Evolutionary conservation across 2,888 invertebrate genomes (phyloP), one percentile per base, ranked within the genome.

Genomic region (Syritta pipiens): DNA sequence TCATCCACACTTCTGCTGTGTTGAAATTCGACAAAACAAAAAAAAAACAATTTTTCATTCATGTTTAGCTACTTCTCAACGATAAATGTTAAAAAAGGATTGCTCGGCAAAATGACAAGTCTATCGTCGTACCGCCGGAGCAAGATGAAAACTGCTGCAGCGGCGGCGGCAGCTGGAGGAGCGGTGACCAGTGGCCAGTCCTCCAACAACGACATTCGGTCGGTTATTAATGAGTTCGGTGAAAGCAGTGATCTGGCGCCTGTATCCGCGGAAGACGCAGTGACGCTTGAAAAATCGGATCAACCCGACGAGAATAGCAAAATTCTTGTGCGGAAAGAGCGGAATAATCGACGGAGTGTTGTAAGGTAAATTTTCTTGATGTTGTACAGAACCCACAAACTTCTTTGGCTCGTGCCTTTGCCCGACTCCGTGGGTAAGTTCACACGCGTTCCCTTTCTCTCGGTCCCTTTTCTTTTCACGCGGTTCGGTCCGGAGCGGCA

Each of bases 61-160:
- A 82, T 82, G 81, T 82, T 82, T 82, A 88, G 88, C 84, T 88
- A 88, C 83, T 88, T 88, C 60, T 88, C 88, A 59, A 87, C 87
- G 51, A 86, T 88, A 84, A 88, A 85, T 86, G 86, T 85, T 83
- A 87, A 87, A 82, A 88, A 88, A 82, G 87, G 88, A 79, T 83
- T 88, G 42, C 84, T 88, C 63, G 86, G 87, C 82, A 88, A 87
- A 81, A 88, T 88, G 88, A 86, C 88, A 63, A 88, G 87, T 82
- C 84, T 88, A 71, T 85, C 88, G 67, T 88, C 88, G 59, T 87
- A 87, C 84, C 86, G 88, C 48, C 88, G 88, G 60, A 85, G 86
- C 76, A 88, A 88, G 84, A 85, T 82, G 63, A 88, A 88, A 83
- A 86, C 84, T 81, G n/a, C n/a, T n/a, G n/a, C n/a, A n/a, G n/a